Base-by-base conservation (phyloP, 2,113 vertebrate genomes). In the Oxyruncus cristatus region DNA sequence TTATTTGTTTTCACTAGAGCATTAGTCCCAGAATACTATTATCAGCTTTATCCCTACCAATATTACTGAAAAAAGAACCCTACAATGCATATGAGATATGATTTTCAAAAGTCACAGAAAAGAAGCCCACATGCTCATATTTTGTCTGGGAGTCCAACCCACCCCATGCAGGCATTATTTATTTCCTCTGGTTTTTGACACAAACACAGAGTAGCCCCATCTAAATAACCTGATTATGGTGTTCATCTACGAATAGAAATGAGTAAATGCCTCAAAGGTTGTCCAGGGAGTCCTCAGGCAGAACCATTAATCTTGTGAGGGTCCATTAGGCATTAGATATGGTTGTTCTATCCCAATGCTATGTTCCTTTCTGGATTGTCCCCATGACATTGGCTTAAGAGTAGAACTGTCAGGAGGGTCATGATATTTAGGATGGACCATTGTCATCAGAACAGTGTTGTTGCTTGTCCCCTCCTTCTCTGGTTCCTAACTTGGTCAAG, bases 391-490 rank as follows among this genome's bases (percentile, higher is more conserved):
- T 72, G 20, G 28, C 20, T 58, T 68, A 72, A 79, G 44, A 78
- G 32, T 0, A 81, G 76, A 79, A 37, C 24, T 47, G 33, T 44
- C 41, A 53, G 22, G 26, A 76, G 18, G 2, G 28, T 70, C 23
- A 12, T 39, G 61, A 42, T 50, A 44, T 59, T 81, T 58, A 87
- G 2, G 35, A 14, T 84, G 8, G 30, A 78, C 28, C 35, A 63
- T 0, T 14, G 2, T n/a, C 16, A 46, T 33, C 0, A 1, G 19
- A 93, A 55, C 2, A 3, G 1, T 53, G 8, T 4, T 75, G 7
- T 6, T 72, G 33, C 46, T 80, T 83, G 22, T 28, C 10, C 18
- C 12, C 13, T 90, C 14, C n/a, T 44, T 76, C 20, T 44, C 53
- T 62, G 46, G 12, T 27, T 28, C 23, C 21, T 41, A 33, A 35